Conservation (phyloP, 2,113 vertebrate species). For the Centropus bengalensis region DNA sequence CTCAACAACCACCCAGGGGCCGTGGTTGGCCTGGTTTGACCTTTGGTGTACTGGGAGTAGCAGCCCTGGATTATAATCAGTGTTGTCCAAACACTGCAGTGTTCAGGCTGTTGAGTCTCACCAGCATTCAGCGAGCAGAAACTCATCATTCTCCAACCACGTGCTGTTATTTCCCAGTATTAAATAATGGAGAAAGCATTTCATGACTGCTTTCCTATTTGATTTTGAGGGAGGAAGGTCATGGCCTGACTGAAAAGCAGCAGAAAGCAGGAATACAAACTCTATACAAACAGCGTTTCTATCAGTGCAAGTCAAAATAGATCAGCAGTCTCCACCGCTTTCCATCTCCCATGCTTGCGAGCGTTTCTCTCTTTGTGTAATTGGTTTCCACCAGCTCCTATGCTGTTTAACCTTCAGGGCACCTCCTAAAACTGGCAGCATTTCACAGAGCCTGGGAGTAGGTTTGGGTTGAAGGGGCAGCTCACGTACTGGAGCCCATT, state of each 20-base stretch:
- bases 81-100: fast-evolving
- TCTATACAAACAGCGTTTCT: background rate
- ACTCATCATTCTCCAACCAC: fast-evolving
- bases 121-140: background rate
- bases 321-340: background rate
- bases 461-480: background rate
- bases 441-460: fast-evolving
- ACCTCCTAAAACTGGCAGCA: fast-evolving
- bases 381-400: background rate
- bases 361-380: background rate
- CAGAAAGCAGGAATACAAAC: background rate
- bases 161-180: fast-evolving
- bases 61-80: background rate
- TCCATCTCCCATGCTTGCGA: background rate
- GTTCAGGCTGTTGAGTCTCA: fast-evolving
- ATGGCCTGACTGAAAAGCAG: background rate
- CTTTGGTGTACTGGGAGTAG: fast-evolving
- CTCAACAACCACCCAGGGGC: fast-evolving
- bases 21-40: background rate
- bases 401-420: background rate
- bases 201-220: background rate
- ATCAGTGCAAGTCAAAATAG: background rate
- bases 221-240: background rate
- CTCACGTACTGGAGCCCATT: fast-evolving
- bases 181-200: background rate